A percentile compares a stretch with the other conserved stretches of the same genome.
Evolutionary conservation across 1,140 invertebrate species (phyloP).

Genomic region (Temnothorax curvispinosus): DNA sequence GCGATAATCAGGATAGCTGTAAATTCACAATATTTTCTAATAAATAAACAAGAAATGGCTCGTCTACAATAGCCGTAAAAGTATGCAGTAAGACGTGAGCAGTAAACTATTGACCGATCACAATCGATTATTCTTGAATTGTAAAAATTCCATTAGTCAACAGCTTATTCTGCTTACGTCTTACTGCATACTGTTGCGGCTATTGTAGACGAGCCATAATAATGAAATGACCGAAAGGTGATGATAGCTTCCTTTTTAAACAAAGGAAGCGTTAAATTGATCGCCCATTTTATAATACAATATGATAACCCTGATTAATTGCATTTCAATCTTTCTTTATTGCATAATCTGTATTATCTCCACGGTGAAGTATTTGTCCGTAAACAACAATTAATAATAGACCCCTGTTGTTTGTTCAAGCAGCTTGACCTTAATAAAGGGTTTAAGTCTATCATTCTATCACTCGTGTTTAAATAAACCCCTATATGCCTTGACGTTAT

Average conservation of each 20-base stretch:
- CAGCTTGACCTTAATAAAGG: constrained; percentile 55
- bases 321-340: not conserved
- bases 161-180: too few relatives aligned
- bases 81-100: too few relatives aligned
- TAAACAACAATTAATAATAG: constrained; percentile 53
- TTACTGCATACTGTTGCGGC: too few relatives aligned
- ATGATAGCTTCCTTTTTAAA: not conserved
- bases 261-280: not conserved
- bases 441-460: constrained; percentile 37
- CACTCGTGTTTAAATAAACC: constrained; percentile 41
- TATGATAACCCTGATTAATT: not conserved
- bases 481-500: not conserved
- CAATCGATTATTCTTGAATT: too few relatives aligned
- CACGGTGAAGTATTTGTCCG: constrained; percentile 6
- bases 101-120: too few relatives aligned
- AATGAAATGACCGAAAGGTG: not conserved
- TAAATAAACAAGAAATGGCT: not conserved
- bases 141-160: too few relatives aligned
- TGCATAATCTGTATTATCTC: not conserved
- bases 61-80: too few relatives aligned
- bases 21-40: not conserved
- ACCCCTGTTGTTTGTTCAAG: constrained; percentile 44
- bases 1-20: not conserved
- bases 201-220: not conserved
- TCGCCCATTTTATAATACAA: not conserved